These are phyloP conservation scores for Brachyrhaphis roseni DNA, from an alignment of 2,797 vertebrate species.

Conservation along the genomic window DNA sequence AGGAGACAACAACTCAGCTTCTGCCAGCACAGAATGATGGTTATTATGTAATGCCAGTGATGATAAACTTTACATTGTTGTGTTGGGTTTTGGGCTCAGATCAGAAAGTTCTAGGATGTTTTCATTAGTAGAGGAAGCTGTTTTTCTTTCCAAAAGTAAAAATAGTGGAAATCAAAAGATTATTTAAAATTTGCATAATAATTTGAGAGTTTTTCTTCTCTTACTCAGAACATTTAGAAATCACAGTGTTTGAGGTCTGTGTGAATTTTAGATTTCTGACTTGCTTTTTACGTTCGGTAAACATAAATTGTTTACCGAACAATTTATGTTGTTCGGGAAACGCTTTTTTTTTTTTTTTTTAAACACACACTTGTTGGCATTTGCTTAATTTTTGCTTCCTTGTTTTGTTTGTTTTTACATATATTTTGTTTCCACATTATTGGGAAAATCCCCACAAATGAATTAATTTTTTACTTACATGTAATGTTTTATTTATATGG, in stretches of 20 bases:
- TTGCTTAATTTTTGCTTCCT: neutral
- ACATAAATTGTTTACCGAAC: too few species aligned
- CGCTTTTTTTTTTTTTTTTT: neutral
- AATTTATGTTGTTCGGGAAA: too few species aligned
- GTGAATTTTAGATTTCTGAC: too few species aligned
- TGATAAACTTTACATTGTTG: too few species aligned
- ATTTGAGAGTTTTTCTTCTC: neutral
- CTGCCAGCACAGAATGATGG: too few species aligned
- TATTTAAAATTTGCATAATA: neutral
- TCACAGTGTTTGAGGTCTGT: neutral
- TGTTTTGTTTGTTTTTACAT: neutral
- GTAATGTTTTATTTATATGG: neutral
- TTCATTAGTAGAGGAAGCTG: neutral
- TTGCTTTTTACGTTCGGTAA: neutral
- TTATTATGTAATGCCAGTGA: too few species aligned
- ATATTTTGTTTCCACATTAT: neutral
- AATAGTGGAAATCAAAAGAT: neutral
- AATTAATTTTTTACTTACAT: too few species aligned
- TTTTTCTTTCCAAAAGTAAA: neutral
- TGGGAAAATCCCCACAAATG: too few species aligned
- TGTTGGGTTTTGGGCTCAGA: too few species aligned
- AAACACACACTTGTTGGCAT: neutral
- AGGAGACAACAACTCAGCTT: too few species aligned
- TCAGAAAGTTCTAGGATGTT: neutral
- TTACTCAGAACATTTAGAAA: neutral